Evolutionary conservation across 1,140 invertebrate species (phyloP).

Genomic region (Vollenhovia emeryi): DNA sequence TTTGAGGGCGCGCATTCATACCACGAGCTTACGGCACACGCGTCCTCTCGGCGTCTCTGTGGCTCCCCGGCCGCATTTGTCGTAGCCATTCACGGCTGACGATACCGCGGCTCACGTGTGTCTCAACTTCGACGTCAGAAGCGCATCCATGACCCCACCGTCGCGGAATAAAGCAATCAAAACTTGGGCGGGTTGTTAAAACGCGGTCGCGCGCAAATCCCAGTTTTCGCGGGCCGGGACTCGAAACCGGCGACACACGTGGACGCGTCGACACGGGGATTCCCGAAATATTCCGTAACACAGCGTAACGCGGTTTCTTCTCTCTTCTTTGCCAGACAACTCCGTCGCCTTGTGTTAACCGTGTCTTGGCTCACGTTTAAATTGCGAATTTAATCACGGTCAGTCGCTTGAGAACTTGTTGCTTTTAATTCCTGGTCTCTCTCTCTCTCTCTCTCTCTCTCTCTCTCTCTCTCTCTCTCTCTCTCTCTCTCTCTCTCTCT

Average conservation of each 20-base stretch:
- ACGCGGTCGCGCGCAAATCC: conserved; percentile 13
- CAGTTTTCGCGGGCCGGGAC: conserved; percentile 4
- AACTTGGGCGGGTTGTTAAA: conserved; percentile 43
- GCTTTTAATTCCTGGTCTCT: conserved; percentile 17
- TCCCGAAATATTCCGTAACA: too few species aligned
- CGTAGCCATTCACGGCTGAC: neutral
- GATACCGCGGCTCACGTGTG: neutral
- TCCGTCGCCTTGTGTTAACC: neutral
- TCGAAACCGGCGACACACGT: neutral
- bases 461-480: too few species aligned
- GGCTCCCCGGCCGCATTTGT: too few species aligned
- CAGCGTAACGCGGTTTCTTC: too few species aligned
- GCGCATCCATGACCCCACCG: neutral
- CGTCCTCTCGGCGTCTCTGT: neutral
- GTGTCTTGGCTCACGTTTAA: neutral
- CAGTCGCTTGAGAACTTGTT: conserved; percentile 21
- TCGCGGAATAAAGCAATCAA: conserved; percentile 26
- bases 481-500: too few species aligned
- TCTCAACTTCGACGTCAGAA: conserved; percentile 3
- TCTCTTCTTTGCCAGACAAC: too few species aligned
- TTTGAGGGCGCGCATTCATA: neutral
- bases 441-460: too few species aligned
- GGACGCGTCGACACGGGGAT: neutral
- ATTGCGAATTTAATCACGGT: conserved; percentile 3
- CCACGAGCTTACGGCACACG: neutral